phyloP scores from a whole-genome alignment of 2,113 vertebrate genomes.

The Rhinogobius similis region DNA sequence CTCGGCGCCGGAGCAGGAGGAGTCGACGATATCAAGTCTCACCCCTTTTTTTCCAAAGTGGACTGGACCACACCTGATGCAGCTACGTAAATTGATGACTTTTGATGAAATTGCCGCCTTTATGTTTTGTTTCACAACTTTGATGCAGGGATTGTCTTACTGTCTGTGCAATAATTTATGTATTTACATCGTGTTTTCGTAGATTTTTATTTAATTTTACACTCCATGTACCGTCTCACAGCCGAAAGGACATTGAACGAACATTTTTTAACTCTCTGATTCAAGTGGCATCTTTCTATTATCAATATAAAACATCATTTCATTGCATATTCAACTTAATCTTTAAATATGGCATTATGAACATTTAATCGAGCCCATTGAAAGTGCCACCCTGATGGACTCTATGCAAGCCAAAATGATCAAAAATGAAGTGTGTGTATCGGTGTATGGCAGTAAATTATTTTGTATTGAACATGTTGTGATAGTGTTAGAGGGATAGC shows the following conservation, averaged over 20 bases:
- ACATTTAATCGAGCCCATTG: neutral
- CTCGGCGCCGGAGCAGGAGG: constrained; percentile 92
- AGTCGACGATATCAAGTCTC: constrained; percentile 96
- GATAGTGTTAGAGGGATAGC: constrained; percentile 11
- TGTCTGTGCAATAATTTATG: constrained; percentile 50
- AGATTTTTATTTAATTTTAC: constrained; percentile 30
- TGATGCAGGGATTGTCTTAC: constrained; percentile 36
- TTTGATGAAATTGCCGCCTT: neutral
- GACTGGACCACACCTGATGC: constrained; percentile 79
- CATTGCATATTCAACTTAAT: too few relatives aligned
- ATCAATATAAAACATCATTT: neutral
- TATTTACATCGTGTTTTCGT: constrained; percentile 30
- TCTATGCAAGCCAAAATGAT: constrained; percentile 53
- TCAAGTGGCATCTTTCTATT: neutral
- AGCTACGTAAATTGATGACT: constrained; percentile 3
- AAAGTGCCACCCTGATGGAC: constrained; percentile 25
- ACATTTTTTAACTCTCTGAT: constrained; percentile 6
- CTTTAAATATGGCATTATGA: constrained; percentile 5
- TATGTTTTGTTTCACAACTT: constrained; percentile 5
- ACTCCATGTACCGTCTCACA: constrained; percentile 14
- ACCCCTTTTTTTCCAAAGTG: constrained; percentile 91
- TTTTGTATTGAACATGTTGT: constrained; percentile 25
- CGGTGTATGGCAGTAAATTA: neutral
- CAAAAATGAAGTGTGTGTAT: constrained; percentile 7
- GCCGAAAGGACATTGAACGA: constrained; percentile 32